Evolutionary conservation across 2,888 invertebrate species (phyloP), one percentile per base, ranked within the genome.

Genomic region (Thymelicus lineola): DNA sequence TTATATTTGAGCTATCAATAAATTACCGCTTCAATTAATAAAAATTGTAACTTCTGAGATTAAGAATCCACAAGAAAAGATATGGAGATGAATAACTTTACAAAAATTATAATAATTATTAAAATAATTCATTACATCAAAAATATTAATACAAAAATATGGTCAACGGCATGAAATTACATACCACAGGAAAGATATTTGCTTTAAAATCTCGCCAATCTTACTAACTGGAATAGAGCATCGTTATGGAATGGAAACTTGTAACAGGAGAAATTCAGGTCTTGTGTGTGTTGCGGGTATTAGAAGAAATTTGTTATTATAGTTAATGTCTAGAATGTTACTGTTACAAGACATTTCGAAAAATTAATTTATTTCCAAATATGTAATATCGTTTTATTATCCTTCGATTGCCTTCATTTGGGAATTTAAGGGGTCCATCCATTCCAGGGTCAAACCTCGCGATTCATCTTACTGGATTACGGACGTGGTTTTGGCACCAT

Each of bases 191-290:
- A 66, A 60, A 60, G 59, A 42, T 66, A 60, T 66, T 66, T 60
- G 59, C 67, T 55, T 61, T 66, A 66, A 66, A 62, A 66, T 59
- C 58, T 58, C 35, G 17, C 57, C 53, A 20, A 50, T 36, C 28
- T 67, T 61, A 35, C 53, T 60, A 61, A 66, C 50, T 45, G 60
- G 61, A 67, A 61, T 53, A 42, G 61, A 60, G 55, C 53, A 61
- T 67, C 45, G 48, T 61, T 60, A 67, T 67, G 61, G 53, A 67
- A 67, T 67, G 61, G 53, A 67, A 67, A 61, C 67, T 61, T 67
- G 60, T 67, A 66, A 67, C 67, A 15, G 60, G 67, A 45, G 67
- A 67, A 67, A 67, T 61, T 61, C 67, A 60, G 60, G 67, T 67
- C 42, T 61, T 61, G 60, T 45, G 35, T 58, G 36, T 50, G 60